Evolutionary conservation across 2,113 vertebrate species (phyloP).

Genomic region (Neogobius melanostomus): DNA sequence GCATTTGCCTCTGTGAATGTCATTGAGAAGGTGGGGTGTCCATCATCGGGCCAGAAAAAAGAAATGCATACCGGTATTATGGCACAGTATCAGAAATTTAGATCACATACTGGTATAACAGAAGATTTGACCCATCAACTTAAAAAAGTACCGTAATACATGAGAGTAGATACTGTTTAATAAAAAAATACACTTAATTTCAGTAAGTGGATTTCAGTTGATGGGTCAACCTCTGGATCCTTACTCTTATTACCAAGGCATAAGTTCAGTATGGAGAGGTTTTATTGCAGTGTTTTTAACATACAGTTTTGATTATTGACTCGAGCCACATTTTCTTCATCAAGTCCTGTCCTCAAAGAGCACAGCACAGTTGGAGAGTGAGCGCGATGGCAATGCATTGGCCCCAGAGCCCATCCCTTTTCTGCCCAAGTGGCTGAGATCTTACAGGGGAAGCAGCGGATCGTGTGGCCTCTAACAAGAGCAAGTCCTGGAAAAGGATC

Average conservation of each 20-base stretch:
- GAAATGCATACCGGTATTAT: slow-evolving; percentile 6
- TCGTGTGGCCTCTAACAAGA: slow-evolving; percentile 65
- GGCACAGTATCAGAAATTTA: slow-evolving; percentile 13
- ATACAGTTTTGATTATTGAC: no score
- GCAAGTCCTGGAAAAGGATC: slow-evolving; percentile 38
- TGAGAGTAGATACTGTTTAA: background rate
- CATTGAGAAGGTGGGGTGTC: slow-evolving; percentile 1
- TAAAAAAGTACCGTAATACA: background rate
- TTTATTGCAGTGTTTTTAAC: no score
- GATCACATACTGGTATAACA: slow-evolving; percentile 10
- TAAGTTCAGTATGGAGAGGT: no score
- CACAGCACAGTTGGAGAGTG: slow-evolving; percentile 40
- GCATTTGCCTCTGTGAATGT: slow-evolving; percentile 52
- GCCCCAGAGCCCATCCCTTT: slow-evolving; percentile 62
- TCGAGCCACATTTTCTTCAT: no score
- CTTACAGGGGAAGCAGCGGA: slow-evolving; percentile 49
- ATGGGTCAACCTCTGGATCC: no score
- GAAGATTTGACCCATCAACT: background rate
- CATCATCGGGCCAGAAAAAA: slow-evolving; percentile 25
- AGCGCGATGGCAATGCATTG: slow-evolving; percentile 37
- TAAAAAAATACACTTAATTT: no score
- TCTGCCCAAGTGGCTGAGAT: slow-evolving; percentile 37
- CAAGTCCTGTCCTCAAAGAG: background rate
- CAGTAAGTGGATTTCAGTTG: no score
- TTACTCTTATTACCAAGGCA: no score